Evolutionary conservation across 2,797 vertebrate genomes (phyloP).

Genomic region (Poeciliopsis presidionis): DNA sequence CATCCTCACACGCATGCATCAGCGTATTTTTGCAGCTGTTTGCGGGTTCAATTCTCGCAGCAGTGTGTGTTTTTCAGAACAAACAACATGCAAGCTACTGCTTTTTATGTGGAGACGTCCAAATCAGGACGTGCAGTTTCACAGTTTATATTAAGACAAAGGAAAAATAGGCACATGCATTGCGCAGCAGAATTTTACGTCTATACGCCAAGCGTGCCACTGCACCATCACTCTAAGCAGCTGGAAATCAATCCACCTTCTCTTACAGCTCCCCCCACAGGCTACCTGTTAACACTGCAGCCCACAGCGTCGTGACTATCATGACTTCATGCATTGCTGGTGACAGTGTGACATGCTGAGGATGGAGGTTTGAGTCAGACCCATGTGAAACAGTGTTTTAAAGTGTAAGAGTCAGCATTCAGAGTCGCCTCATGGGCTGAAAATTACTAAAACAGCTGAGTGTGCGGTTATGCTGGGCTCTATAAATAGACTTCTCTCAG

Average conservation of each 20-base stretch:
- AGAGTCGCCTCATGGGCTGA: conserved; percentile 11
- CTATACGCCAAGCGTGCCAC: conserved; percentile 13
- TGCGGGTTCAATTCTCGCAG: neutral
- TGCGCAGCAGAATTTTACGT: conserved; percentile 13
- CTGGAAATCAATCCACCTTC: conserved; percentile 52
- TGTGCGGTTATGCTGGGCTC: conserved; percentile 5
- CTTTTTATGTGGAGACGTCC: neutral
- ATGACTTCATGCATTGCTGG: conserved; percentile 24
- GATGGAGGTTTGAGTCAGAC: conserved; percentile 39
- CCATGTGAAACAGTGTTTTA: conserved; percentile 21
- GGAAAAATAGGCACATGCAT: neutral
- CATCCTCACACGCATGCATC: neutral
- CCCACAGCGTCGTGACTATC: neutral
- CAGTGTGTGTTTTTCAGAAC: neutral
- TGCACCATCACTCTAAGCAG: conserved; percentile 49
- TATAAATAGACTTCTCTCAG: conserved; percentile 33
- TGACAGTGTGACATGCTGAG: neutral
- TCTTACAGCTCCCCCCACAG: conserved; percentile 47
- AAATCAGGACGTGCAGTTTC: neutral
- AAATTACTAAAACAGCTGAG: conserved; percentile 33
- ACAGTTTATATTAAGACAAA: neutral
- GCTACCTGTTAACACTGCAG: conserved; percentile 35
- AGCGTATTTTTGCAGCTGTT: neutral
- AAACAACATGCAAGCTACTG: neutral
- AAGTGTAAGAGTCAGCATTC: conserved; percentile 26